phyloP scores from a whole-genome alignment of 2,113 vertebrate species.

The Gavialis gangeticus region DNA sequence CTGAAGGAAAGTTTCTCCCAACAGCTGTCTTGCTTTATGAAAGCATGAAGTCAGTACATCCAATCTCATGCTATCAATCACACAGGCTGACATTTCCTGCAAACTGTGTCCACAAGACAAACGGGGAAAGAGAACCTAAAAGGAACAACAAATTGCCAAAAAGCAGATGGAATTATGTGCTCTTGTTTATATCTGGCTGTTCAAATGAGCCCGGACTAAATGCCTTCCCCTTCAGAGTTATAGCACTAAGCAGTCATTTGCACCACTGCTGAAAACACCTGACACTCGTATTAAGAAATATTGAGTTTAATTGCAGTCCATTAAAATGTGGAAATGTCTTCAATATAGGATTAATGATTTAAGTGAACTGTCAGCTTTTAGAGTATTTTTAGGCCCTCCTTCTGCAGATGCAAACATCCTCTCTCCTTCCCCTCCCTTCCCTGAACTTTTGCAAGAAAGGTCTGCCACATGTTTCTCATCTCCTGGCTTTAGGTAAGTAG shows the following conservation, averaged over 20 bases:
- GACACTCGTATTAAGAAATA: constrained; percentile 85
- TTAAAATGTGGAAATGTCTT: constrained; percentile 81
- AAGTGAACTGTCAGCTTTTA: constrained; percentile 78
- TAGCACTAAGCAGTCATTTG: constrained; percentile 81
- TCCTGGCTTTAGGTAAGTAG: constrained; percentile 80
- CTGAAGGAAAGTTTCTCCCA: constrained; percentile 87
- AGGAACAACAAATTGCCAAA: constrained; percentile 84
- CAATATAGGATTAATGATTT: constrained; percentile 80
- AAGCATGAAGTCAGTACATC: constrained; percentile 89
- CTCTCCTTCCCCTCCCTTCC: constrained; percentile 12
- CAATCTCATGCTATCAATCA: constrained; percentile 90
- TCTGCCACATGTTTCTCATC: constrained; percentile 83
- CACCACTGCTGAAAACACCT: constrained; percentile 85
- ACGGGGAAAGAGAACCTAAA: constrained; percentile 81
- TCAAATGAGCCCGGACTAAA: constrained; percentile 81
- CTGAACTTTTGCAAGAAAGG: constrained; percentile 76
- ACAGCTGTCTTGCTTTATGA: constrained; percentile 92
- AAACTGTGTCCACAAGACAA: constrained; percentile 85
- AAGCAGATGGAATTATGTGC: constrained; percentile 86
- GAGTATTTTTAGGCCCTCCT: constrained; percentile 76
- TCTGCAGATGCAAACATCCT: constrained; percentile 79
- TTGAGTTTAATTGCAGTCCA: constrained; percentile 83
- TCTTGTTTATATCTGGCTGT: constrained; percentile 88
- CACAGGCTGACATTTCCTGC: constrained; percentile 85
- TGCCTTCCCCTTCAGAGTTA: constrained; percentile 82